Conservation (phyloP, 2,888 invertebrate species). For the Catocala sponsa region DNA sequence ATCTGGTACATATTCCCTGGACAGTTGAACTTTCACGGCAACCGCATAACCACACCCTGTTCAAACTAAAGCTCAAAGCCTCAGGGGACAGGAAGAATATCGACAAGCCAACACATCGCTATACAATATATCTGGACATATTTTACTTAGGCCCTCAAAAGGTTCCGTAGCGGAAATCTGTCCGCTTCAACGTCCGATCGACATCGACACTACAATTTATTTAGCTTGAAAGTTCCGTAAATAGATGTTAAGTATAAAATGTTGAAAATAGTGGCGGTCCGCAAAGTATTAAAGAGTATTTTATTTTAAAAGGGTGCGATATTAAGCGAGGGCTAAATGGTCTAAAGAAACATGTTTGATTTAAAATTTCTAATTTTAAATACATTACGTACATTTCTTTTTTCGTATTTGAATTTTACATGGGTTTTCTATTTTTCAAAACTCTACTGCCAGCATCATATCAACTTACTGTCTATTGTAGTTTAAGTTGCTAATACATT, state of each 20-base stretch:
- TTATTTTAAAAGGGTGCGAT: background rate
- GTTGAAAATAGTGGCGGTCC: background rate
- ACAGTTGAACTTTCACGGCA: slow-evolving; percentile 1
- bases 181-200: slow-evolving; percentile 21
- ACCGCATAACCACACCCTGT: slow-evolving; percentile 3
- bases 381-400: no score
- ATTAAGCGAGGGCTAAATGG: no score
- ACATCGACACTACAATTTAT: slow-evolving; percentile 33
- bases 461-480: no score
- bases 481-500: no score
- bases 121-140: slow-evolving; percentile 27
- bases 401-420: no score
- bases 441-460: no score
- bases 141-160: slow-evolving; percentile 37
- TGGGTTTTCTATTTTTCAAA: no score
- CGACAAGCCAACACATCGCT: background rate
- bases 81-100: background rate
- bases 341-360: no score
- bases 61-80: background rate
- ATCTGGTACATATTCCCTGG: background rate
- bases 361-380: no score
- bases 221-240: slow-evolving; percentile 40
- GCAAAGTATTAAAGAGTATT: background rate
- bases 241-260: slow-evolving; percentile 16
- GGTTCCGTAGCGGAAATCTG: slow-evolving; percentile 33